A percentile compares a stretch with the other conserved stretches of the same genome.
phyloP scores from a whole-genome alignment of 1,140 invertebrate species.

The Drosophila arizonae region DNA sequence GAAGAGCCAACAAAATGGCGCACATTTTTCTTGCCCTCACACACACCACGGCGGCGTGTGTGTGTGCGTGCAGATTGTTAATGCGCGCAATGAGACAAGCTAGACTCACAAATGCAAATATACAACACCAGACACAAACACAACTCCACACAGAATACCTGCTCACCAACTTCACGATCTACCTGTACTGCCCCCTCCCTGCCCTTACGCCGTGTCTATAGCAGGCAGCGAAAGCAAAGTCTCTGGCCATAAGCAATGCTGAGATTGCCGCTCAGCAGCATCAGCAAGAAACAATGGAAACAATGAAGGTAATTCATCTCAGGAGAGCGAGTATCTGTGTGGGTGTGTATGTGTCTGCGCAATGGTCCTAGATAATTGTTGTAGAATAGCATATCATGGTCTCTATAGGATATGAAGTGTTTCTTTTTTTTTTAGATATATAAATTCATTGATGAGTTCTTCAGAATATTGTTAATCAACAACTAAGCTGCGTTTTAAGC shows the following conservation, averaged over 20 bases:
- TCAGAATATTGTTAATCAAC: too few species aligned
- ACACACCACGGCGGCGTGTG: not conserved
- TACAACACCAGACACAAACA: slow-evolving; percentile 13
- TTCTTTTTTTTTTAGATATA: too few species aligned
- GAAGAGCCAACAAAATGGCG: slow-evolving; percentile 65
- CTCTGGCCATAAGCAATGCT: slow-evolving; percentile 36
- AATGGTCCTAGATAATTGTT: too few species aligned
- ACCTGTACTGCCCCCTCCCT: not conserved
- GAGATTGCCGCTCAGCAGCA: slow-evolving; percentile 53
- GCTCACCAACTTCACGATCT: not conserved
- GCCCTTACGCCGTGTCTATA: too few species aligned
- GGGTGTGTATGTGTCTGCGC: too few species aligned
- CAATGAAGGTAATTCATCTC: slow-evolving; percentile 11
- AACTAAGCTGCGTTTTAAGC: too few species aligned
- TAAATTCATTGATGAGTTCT: too few species aligned
- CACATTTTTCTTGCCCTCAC: slow-evolving; percentile 53
- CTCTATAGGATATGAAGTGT: too few species aligned
- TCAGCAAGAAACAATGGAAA: slow-evolving; percentile 19
- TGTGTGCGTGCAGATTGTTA: slow-evolving; percentile 46
- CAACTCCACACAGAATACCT: slow-evolving; percentile 7
- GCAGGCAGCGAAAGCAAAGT: not conserved
- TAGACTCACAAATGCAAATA: slow-evolving; percentile 41
- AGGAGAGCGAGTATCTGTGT: too few species aligned
- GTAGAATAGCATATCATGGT: too few species aligned
- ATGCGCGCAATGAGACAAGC: slow-evolving; percentile 63